Conservation (phyloP, 2,888 invertebrate genomes). For the Heliconius ismenius region DNA sequence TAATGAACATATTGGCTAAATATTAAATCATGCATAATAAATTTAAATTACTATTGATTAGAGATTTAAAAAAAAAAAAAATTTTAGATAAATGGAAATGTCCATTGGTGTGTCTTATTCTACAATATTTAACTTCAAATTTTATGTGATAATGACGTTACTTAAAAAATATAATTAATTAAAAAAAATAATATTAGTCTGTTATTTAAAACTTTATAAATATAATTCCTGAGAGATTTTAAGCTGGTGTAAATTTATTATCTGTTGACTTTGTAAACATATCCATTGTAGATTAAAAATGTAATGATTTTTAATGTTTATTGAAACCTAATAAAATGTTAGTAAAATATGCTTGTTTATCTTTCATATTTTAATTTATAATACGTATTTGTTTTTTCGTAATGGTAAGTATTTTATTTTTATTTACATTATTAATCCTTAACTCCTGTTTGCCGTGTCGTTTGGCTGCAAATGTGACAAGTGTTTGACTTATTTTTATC, state of each 20-base stretch:
- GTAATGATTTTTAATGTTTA: slow-evolving; percentile 52
- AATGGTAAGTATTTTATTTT: slow-evolving; percentile 26
- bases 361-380: slow-evolving; percentile 7
- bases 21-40: slow-evolving; percentile 11
- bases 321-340: slow-evolving; percentile 44
- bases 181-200: neutral
- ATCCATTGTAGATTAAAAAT: slow-evolving; percentile 40
- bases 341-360: slow-evolving; percentile 29
- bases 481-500: slow-evolving; percentile 4
- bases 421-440: slow-evolving; percentile 22
- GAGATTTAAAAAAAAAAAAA: neutral
- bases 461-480: slow-evolving; percentile 29
- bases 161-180: slow-evolving; percentile 4
- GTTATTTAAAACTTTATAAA: slow-evolving; percentile 10
- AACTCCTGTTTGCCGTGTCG: slow-evolving; percentile 29
- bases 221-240: slow-evolving; percentile 8
- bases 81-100: neutral
- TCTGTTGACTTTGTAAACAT: slow-evolving; percentile 29
- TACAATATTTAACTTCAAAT: slow-evolving; percentile 16
- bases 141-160: slow-evolving; percentile 20
- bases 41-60: neutral
- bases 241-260: slow-evolving; percentile 13
- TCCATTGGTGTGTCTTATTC: slow-evolving; percentile 12
- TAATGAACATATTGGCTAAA: neutral
- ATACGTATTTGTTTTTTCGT: neutral